phyloP scores from a whole-genome alignment of 1,140 invertebrate genomes.

The Macrotrachela quadricornifera region DNA sequence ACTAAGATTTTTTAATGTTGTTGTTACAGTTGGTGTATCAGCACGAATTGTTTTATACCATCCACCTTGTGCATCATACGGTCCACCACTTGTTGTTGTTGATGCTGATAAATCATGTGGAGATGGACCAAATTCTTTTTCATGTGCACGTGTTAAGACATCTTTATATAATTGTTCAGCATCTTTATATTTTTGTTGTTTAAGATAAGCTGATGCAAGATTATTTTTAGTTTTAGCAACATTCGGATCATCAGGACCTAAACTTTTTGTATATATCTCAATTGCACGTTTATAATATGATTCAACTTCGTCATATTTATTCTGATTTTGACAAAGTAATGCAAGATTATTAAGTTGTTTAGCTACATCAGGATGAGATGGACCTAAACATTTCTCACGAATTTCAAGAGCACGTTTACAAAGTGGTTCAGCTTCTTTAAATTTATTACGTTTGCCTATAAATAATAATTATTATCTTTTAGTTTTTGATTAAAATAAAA shows the following conservation, averaged over 20 bases:
- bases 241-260: slow-evolving; percentile 94
- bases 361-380: slow-evolving; percentile 95
- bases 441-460: slow-evolving; percentile 63
- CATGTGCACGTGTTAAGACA: too few species aligned
- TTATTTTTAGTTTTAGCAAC: slow-evolving; percentile 84
- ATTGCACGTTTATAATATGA: slow-evolving; percentile 90
- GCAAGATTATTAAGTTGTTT: slow-evolving; percentile 98
- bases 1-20: slow-evolving; percentile 3
- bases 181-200: slow-evolving; percentile 81
- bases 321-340: slow-evolving; percentile 85
- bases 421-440: slow-evolving; percentile 87
- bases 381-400: slow-evolving; percentile 79
- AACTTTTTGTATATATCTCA: slow-evolving; percentile 70
- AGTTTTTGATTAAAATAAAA: too few species aligned
- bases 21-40: slow-evolving; percentile 7
- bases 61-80: not conserved
- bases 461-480: too few species aligned
- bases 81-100: too few species aligned
- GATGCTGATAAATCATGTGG: too few species aligned
- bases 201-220: slow-evolving; percentile 86
- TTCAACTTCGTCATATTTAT: slow-evolving; percentile 48
- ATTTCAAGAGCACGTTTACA: slow-evolving; percentile 95
- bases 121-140: too few species aligned
- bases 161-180: slow-evolving; percentile 77
- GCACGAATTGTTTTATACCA: slow-evolving; percentile 6